Percentiles rank a stretch among this genome's conserved stretches.
Conservation (phyloP, 2,888 invertebrate genomes). For the Chaetoderma sp. region DNA sequence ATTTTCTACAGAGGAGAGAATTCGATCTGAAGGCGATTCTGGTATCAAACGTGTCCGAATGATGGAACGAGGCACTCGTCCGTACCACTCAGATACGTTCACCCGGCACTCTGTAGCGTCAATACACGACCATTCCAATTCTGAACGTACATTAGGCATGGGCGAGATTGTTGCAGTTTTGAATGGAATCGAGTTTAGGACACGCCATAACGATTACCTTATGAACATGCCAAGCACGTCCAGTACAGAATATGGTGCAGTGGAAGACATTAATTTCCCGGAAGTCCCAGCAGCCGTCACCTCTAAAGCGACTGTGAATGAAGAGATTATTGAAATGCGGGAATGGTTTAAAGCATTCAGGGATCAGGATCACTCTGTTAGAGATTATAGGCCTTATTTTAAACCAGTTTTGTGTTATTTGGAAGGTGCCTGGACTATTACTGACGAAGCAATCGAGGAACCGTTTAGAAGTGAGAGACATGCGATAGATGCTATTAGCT, state of each 20-base stretch:
- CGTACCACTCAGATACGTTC: slow-evolving; percentile 38
- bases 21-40: too few species aligned
- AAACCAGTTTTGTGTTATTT: slow-evolving; percentile 44
- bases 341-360: too few species aligned
- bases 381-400: slow-evolving; percentile 44
- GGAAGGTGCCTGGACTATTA: slow-evolving; percentile 49
- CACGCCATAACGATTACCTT: slow-evolving; percentile 53
- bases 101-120: slow-evolving; percentile 36
- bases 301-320: slow-evolving; percentile 39
- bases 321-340: slow-evolving; percentile 49
- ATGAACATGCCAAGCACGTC: slow-evolving; percentile 40
- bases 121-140: slow-evolving; percentile 49
- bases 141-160: too few species aligned
- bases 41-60: too few species aligned
- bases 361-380: slow-evolving; percentile 26
- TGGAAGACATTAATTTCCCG: slow-evolving; percentile 44
- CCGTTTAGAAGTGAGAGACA: slow-evolving; percentile 51
- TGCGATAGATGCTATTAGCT: slow-evolving; percentile 47
- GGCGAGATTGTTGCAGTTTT: slow-evolving; percentile 47
- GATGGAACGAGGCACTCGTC: too few species aligned
- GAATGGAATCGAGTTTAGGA: slow-evolving; percentile 57
- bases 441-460: slow-evolving; percentile 40
- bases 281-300: slow-evolving; percentile 48
- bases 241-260: slow-evolving; percentile 31
- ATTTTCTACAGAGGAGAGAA: slow-evolving; percentile 46